These are phyloP conservation scores for Sylvilagus floridanus DNA, from an alignment of 2,797 vertebrate species.

Conservation along the genomic window DNA sequence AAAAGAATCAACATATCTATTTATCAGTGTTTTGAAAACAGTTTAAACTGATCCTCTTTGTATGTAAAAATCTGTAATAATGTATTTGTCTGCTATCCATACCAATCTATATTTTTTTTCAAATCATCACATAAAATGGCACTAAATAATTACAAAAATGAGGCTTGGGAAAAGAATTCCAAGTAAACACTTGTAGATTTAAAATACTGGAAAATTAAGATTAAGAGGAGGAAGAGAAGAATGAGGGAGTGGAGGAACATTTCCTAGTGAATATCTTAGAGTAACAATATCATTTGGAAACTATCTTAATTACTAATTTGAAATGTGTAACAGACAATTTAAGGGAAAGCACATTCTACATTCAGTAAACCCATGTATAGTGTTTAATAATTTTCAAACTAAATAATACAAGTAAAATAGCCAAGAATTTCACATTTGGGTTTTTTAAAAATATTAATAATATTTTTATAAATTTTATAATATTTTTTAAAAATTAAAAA, in stretches of 20 bases:
- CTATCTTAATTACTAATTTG: background rate
- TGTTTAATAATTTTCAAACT: background rate
- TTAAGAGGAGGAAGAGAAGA: background rate
- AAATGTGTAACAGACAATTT: background rate
- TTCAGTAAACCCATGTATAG: background rate
- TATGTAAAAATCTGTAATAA: slow-evolving; percentile 2
- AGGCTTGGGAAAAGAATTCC: background rate
- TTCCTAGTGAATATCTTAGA: background rate
- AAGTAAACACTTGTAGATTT: background rate
- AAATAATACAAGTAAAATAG: background rate
- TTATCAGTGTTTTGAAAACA: background rate
- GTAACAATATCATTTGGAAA: background rate
- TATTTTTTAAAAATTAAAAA: background rate
- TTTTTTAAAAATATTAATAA: background rate
- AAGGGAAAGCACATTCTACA: background rate
- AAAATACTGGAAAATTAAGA: background rate
- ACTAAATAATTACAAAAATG: background rate
- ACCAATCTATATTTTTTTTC: background rate
- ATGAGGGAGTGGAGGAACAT: background rate
- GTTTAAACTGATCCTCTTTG: background rate
- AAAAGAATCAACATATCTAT: background rate
- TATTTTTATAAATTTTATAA: background rate
- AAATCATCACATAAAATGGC: background rate
- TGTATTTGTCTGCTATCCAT: background rate
- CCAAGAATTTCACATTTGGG: background rate